Base-by-base conservation (phyloP, 1,140 invertebrate species). In the Bombus turneri region DNA sequence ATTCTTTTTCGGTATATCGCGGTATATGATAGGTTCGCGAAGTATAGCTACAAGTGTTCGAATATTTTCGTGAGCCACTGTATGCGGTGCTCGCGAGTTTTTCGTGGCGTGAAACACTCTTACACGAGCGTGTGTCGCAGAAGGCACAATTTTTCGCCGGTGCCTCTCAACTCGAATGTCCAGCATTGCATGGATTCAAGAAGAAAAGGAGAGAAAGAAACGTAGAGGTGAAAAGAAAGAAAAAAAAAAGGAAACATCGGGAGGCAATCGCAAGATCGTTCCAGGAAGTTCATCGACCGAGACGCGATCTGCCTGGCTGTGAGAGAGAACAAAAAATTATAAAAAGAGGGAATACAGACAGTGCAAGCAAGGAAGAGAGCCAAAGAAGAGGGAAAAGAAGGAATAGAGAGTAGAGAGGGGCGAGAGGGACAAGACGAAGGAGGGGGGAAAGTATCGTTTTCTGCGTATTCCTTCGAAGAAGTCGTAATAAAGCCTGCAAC, bases 251-350 rank as follows among this genome's bases (percentile, higher is more conserved):
- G 81, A 81, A 81, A 81, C 73, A 89, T 89, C 81, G 66, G 74
- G 86, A 87, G 84, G 88, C 87, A 89, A 90, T 89, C 85, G 81
- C 77, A 82, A 90, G 85, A 90, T 90, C 85, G 88, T 90, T 90
- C 88, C 88, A 83, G 88, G 78, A 90, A 90, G 88, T 90, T 90
- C 88, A 89, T 87, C 81, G 87, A 90, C 88, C 88, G 85, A 81
- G 85, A 81, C 88, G 88, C 78, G 87, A 85, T 90, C 88, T 73
- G 81, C 72, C 82, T 88, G 77, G 66, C 62, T 79, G 85, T 62
- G 62, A 87, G 82, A 81, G 83, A 53, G 78, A 87, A 87, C 53
- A 89, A 90, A 89, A 89, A 79, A 87, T 87, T 84, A 90, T 88
- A 87, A 86, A 87, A 77, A 77, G 74, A 81, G 43, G 66, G 41